Evolutionary conservation across 1,140 invertebrate genomes (phyloP).

Genomic region (Hycleus phaleratus): DNA sequence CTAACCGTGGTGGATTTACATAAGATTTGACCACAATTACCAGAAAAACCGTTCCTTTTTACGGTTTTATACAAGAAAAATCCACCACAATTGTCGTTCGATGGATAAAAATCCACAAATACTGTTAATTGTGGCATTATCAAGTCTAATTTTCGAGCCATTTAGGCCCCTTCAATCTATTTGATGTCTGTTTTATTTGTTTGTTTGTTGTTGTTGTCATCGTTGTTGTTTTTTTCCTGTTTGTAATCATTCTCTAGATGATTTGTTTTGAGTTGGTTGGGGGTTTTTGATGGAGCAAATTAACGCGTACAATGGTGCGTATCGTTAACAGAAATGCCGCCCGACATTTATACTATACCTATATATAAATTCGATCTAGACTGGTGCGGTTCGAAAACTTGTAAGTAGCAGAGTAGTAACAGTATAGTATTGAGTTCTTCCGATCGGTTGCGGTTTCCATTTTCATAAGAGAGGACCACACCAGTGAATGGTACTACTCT

Average conservation of each 20-base stretch:
- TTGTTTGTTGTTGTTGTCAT: neutral
- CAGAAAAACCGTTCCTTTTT: conserved; percentile 2
- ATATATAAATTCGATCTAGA: conserved; percentile 7
- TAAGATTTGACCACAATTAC: neutral
- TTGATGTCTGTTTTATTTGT: neutral
- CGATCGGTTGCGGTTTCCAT: conserved; percentile 9
- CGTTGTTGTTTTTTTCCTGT: neutral
- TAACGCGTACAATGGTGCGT: conserved; percentile 6
- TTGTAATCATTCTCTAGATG: neutral
- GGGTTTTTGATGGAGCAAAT: neutral
- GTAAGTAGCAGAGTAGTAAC: no score
- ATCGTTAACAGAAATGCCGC: conserved; percentile 8
- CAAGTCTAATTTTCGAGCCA: neutral
- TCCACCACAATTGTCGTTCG: no score
- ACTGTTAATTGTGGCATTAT: no score
- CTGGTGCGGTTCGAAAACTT: neutral
- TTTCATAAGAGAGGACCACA: neutral
- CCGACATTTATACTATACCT: neutral
- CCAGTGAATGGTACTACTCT: no score
- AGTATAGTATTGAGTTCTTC: neutral
- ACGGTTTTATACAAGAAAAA: neutral
- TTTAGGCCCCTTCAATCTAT: neutral
- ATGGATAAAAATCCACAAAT: no score
- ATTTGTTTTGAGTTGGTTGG: neutral
- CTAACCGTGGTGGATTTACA: no score